phyloP scores from a whole-genome alignment of 2,888 invertebrate genomes.

The Drosophila falleni region DNA sequence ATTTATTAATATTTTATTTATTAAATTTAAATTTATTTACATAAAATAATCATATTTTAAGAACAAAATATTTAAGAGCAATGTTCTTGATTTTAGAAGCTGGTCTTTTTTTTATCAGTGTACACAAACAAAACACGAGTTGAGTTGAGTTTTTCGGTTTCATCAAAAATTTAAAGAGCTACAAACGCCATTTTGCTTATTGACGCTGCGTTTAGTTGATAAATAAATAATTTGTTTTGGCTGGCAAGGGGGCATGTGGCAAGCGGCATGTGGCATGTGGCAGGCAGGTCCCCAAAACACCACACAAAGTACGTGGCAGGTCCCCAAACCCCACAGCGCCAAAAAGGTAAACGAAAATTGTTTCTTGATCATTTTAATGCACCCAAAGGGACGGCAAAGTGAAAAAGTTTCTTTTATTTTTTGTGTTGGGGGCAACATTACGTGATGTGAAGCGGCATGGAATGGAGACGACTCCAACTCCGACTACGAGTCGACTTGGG shows the following conservation, averaged over 20 bases:
- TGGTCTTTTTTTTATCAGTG: no score
- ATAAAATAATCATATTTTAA: no score
- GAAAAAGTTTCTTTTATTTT: slow-evolving; percentile 57
- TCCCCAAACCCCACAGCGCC: slow-evolving; percentile 43
- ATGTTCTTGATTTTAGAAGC: no score
- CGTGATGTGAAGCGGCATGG: slow-evolving; percentile 61
- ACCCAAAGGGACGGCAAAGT: slow-evolving; percentile 80
- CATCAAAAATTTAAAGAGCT: slow-evolving; percentile 77
- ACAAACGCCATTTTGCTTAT: slow-evolving; percentile 71
- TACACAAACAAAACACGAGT: neutral
- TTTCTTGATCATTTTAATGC: slow-evolving; percentile 85
- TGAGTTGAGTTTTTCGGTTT: slow-evolving; percentile 31
- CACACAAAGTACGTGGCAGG: slow-evolving; percentile 13
- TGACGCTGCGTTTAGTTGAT: slow-evolving; percentile 74
- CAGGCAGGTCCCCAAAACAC: slow-evolving; percentile 40
- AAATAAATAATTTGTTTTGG: slow-evolving; percentile 81
- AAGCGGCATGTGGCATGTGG: slow-evolving; percentile 15
- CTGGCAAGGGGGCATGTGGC: slow-evolving; percentile 14
- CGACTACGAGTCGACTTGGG: neutral
- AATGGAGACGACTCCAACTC: slow-evolving; percentile 3
- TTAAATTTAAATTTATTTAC: no score
- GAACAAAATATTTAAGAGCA: no score
- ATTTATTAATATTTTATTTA: no score
- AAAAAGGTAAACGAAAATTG: slow-evolving; percentile 83
- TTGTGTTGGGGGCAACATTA: slow-evolving; percentile 49